Percentiles rank a stretch among this genome's conserved stretches.
phyloP scores from a whole-genome alignment of 2,888 invertebrate genomes.

The Agrochola macilenta region DNA sequence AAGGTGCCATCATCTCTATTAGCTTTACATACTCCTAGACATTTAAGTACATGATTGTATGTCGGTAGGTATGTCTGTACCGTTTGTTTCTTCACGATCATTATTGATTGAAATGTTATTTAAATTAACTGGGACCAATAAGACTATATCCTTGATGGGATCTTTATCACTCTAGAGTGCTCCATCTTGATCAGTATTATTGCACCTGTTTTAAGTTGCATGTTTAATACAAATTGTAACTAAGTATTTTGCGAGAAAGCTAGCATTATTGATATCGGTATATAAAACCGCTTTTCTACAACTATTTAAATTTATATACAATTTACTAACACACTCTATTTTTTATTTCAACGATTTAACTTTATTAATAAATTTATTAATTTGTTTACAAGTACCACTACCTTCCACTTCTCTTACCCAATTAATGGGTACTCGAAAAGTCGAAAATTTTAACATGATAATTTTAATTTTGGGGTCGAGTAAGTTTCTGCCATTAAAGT shows the following conservation, averaged over 20 bases:
- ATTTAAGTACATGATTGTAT: conserved; percentile 8
- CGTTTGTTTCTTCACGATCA: not conserved
- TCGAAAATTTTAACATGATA: not conserved
- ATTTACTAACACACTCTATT: too few species aligned
- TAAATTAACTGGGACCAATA: conserved; percentile 7
- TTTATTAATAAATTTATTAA: not conserved
- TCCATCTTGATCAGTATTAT: conserved; percentile 19
- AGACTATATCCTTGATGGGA: conserved; percentile 18
- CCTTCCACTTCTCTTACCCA: not conserved
- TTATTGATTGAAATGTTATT: conserved; percentile 22
- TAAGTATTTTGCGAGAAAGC: not conserved
- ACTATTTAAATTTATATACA: too few species aligned
- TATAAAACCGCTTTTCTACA: not conserved
- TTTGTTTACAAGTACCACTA: not conserved
- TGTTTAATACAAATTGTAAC: not conserved
- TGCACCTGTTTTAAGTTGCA: conserved; percentile 33
- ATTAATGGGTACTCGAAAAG: not conserved
- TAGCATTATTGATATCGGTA: too few species aligned
- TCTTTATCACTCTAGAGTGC: conserved; percentile 20
- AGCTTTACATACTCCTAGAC: conserved; percentile 25
- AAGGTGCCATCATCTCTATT: conserved; percentile 6
- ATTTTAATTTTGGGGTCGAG: not conserved
- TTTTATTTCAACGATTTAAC: not conserved
- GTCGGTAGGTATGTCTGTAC: not conserved
- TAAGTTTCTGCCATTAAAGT: not conserved